These are phyloP conservation scores for Cosmia trapezina DNA, from an alignment of 2,888 invertebrate genomes.

Conservation along the genomic window DNA sequence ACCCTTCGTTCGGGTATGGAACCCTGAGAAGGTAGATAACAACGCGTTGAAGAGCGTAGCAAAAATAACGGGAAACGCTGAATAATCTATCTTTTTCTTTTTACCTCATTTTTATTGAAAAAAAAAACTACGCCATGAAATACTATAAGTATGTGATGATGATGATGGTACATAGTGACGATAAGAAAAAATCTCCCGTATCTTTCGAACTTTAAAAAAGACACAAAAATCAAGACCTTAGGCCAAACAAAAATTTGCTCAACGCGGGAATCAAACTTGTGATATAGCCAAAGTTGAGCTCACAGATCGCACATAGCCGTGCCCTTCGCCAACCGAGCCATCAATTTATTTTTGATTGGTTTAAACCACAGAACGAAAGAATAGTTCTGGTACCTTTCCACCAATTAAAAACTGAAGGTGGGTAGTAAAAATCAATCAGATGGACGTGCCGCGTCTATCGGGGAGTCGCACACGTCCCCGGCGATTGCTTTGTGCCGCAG, in stretches of 20 bases:
- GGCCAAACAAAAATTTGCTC: not conserved
- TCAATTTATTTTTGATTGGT: conserved; percentile 27
- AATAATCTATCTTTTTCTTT: conserved; percentile 21
- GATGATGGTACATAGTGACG: not conserved
- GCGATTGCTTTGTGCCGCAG: conserved; percentile 87
- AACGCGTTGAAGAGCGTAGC: not conserved
- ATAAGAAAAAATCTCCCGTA: not conserved
- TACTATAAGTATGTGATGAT: not conserved
- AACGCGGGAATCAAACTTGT: not conserved
- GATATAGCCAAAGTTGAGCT: not conserved
- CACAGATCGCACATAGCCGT: not conserved
- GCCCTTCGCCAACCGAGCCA: not conserved
- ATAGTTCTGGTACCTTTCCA: conserved; percentile 36
- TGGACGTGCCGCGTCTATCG: conserved; percentile 75
- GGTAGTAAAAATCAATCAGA: conserved; percentile 75
- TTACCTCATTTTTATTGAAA: conserved; percentile 12
- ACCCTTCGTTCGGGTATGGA: too few relatives aligned
- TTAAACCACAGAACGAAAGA: conserved; percentile 22
- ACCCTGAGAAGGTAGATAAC: conserved; percentile 12
- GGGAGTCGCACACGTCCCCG: conserved; percentile 71
- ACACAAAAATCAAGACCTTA: not conserved
- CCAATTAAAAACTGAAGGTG: conserved; percentile 55
- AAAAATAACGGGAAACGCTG: conserved; percentile 35
- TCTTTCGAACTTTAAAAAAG: not conserved
- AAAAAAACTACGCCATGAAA: not conserved